Conservation (phyloP, 2,113 vertebrate species). For the Numenius arquata region DNA sequence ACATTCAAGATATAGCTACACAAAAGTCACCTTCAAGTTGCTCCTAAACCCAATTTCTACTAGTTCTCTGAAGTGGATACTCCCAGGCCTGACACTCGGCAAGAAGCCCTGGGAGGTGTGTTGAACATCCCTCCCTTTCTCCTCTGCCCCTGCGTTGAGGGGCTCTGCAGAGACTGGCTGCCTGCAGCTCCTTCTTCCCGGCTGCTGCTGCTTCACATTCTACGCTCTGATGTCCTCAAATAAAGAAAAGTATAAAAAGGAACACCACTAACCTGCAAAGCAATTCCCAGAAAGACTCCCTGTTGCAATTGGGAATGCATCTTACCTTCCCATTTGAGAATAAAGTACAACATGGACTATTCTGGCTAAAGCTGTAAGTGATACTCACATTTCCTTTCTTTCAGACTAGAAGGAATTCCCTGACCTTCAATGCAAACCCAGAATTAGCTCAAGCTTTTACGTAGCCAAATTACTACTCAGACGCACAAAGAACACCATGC, state of each 20-base stretch:
- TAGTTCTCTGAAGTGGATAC: background rate
- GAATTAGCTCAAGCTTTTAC: background rate
- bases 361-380: background rate
- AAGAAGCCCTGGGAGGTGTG: background rate
- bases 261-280: background rate
- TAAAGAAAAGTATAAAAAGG: background rate
- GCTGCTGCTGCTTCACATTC: background rate
- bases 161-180: background rate
- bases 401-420: background rate
- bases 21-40: background rate
- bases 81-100: background rate
- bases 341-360: background rate
- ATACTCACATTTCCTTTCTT: background rate
- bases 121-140: fast-evolving
- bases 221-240: fast-evolving
- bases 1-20: background rate
- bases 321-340: background rate
- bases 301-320: background rate
- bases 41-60: background rate
- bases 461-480: background rate
- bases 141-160: background rate
- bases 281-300: background rate
- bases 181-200: background rate
- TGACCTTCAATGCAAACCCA: background rate
- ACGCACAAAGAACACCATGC: background rate